These are phyloP conservation scores for Alethe diademata DNA, from an alignment of 2,113 vertebrate species.

Conservation along the genomic window DNA sequence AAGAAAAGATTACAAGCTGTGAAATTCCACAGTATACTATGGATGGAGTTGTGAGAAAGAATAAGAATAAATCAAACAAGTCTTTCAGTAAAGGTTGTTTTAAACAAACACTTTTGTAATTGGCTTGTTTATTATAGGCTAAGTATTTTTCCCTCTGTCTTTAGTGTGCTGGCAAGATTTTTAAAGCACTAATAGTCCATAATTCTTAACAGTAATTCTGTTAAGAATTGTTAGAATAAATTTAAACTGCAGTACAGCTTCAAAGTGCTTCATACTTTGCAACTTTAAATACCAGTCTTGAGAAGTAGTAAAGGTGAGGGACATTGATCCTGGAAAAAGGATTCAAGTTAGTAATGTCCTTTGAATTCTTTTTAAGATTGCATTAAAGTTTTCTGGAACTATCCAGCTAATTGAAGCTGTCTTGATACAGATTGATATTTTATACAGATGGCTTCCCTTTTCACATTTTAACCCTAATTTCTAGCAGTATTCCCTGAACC, in stretches of 20 bases:
- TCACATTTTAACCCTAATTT: neutral
- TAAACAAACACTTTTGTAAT: neutral
- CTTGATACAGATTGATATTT: neutral
- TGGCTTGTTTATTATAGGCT: neutral
- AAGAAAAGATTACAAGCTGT: neutral
- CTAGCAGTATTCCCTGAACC: neutral
- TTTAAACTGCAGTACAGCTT: neutral
- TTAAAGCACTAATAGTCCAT: neutral
- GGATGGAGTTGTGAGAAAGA: neutral
- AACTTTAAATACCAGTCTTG: neutral
- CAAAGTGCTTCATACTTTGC: neutral
- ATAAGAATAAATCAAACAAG: neutral
- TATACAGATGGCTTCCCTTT: neutral
- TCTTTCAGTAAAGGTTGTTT: neutral
- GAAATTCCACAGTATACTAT: neutral
- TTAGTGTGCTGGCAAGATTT: neutral
- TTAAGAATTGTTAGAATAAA: neutral
- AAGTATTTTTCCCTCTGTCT: neutral
- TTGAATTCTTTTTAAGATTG: neutral
- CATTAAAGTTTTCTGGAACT: neutral
- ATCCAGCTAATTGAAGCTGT: neutral
- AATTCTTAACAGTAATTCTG: slow-evolving; percentile 28
- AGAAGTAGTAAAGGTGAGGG: neutral
- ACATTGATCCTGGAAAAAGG: neutral
- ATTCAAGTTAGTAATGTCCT: neutral